Evolutionary conservation across 2,797 vertebrate species (phyloP).

Genomic region (Cossypha heuglini): DNA sequence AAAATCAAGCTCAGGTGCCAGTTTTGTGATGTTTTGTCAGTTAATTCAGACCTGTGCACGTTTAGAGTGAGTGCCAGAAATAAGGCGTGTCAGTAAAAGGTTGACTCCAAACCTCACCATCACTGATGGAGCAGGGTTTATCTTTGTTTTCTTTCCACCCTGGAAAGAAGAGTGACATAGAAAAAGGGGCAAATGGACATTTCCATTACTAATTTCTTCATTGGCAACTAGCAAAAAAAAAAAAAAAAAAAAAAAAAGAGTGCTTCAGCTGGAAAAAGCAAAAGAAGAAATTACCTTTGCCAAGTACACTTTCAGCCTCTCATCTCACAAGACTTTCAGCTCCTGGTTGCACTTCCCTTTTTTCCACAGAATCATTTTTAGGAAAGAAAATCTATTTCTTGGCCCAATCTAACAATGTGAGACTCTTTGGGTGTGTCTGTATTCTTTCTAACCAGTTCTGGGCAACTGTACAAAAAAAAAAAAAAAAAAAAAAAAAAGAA

Average conservation of each 20-base stretch:
- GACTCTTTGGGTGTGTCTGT: slow-evolving; percentile 19
- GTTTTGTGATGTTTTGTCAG: not conserved
- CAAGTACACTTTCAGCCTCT: not conserved
- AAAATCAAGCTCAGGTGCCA: not conserved
- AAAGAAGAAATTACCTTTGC: not conserved
- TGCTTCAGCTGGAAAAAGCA: not conserved
- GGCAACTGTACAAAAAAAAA: not conserved
- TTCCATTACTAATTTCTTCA: not conserved
- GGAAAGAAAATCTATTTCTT: not conserved
- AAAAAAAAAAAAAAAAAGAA: not conserved
- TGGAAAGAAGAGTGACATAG: not conserved
- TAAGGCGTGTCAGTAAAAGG: not conserved
- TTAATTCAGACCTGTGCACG: not conserved
- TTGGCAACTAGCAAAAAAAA: not conserved
- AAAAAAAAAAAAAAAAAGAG: rapidly evolving
- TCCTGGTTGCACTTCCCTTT: not conserved
- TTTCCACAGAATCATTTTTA: not conserved
- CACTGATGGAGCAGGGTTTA: not conserved
- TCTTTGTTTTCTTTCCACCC: not conserved
- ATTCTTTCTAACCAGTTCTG: slow-evolving; percentile 23
- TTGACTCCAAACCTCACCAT: not conserved
- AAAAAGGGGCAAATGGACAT: not conserved
- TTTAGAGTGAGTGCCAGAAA: not conserved
- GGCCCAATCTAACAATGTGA: not conserved
- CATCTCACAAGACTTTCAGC: not conserved